Evolutionary conservation across 2,113 vertebrate genomes (phyloP).

Genomic region (Gila orcuttii): DNA sequence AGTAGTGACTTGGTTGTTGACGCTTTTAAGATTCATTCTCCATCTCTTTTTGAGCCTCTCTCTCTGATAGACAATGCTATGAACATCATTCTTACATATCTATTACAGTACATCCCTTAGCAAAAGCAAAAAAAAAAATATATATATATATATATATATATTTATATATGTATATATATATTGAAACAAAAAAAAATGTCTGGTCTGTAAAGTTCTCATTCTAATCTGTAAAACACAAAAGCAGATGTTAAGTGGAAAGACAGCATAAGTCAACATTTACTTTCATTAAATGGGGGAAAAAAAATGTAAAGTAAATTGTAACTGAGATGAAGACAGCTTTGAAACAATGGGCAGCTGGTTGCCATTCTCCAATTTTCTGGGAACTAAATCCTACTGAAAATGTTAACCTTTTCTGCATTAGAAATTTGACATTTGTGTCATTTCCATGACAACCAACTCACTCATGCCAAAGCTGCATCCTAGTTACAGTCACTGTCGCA

Average conservation of each 20-base stretch:
- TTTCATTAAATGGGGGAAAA: background rate
- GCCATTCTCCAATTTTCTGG: background rate
- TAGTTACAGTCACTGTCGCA: background rate
- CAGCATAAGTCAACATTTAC: background rate
- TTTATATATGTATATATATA: too few relatives aligned
- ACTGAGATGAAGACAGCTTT: background rate
- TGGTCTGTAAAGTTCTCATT: too few relatives aligned
- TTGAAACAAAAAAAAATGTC: background rate
- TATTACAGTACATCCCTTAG: slow-evolving; percentile 21
- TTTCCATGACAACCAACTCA: background rate
- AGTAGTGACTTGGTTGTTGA: slow-evolving; percentile 33
- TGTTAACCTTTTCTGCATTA: background rate
- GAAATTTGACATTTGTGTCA: slow-evolving; percentile 8
- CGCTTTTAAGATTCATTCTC: slow-evolving; percentile 16
- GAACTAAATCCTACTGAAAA: background rate
- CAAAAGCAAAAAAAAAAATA: background rate
- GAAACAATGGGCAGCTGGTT: background rate
- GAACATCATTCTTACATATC: background rate
- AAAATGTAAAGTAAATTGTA: background rate
- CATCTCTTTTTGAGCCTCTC: background rate
- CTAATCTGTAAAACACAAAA: background rate
- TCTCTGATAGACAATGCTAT: background rate
- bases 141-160: too few relatives aligned
- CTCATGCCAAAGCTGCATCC: background rate
- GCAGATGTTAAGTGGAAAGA: background rate